phyloP scores from a whole-genome alignment of 2,797 vertebrate species.

The Tamandua tetradactyla region DNA sequence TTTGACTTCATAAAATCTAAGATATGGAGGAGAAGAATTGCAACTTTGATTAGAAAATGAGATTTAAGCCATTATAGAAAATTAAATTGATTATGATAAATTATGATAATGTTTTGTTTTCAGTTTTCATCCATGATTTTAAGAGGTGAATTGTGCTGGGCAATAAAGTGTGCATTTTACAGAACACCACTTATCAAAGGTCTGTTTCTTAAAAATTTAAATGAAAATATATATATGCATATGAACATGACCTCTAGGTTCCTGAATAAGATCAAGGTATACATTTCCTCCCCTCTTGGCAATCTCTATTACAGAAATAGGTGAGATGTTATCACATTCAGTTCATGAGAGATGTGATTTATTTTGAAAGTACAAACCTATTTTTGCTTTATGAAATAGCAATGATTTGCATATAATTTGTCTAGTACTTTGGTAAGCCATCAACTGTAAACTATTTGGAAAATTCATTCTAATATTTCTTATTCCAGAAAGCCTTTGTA shows the following conservation, averaged over 20 bases:
- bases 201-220: neutral
- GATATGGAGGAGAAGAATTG: neutral
- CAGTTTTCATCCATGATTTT: neutral
- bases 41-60: neutral
- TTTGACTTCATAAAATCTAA: neutral
- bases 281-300: neutral
- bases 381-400: conserved; percentile 4
- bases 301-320: neutral
- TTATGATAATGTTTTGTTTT: neutral
- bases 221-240: neutral
- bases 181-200: neutral
- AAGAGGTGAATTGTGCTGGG: neutral
- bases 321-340: neutral
- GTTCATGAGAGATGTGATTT: neutral
- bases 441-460: neutral
- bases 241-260: neutral
- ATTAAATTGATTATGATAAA: neutral
- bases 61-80: neutral
- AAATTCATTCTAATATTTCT: neutral
- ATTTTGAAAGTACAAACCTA: neutral
- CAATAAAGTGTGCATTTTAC: neutral
- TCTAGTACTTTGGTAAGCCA: neutral
- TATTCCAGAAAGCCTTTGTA: conserved; percentile 6
- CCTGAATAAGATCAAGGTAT: neutral
- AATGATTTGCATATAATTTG: neutral